Evolutionary conservation across 2,888 invertebrate species (phyloP).

Genomic region (Ceramica pisi): DNA sequence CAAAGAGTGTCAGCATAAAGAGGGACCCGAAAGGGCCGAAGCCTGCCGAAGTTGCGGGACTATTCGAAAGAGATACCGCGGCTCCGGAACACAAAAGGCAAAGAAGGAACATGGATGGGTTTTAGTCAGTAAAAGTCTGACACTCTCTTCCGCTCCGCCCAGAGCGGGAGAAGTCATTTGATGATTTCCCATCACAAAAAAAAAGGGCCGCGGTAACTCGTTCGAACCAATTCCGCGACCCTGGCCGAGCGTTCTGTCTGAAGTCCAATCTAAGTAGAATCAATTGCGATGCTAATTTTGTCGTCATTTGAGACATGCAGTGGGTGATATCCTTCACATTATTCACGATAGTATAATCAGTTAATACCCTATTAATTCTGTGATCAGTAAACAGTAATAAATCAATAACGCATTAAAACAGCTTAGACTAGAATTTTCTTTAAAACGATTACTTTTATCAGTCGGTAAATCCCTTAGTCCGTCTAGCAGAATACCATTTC

Average conservation of each 20-base stretch:
- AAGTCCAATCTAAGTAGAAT: conserved; percentile 1
- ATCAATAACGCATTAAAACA: conserved; percentile 26
- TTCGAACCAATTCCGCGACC: too few relatives aligned
- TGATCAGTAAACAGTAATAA: conserved; percentile 47
- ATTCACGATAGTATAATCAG: conserved; percentile 31
- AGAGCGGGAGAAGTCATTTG: too few relatives aligned
- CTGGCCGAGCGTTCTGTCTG: neutral
- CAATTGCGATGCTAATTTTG: conserved; percentile 18
- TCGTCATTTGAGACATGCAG: conserved; percentile 15
- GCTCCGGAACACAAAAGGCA: too few relatives aligned
- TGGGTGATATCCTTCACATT: conserved; percentile 27
- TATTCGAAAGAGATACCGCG: too few relatives aligned
- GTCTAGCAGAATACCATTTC: neutral
- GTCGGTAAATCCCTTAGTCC: conserved; percentile 12
- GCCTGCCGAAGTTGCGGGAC: too few relatives aligned
- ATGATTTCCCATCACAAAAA: too few relatives aligned
- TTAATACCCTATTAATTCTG: conserved; percentile 43
- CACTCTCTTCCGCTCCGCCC: too few relatives aligned
- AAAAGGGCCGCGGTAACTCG: too few relatives aligned
- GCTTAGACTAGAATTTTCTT: conserved; percentile 26
- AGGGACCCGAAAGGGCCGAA: too few relatives aligned
- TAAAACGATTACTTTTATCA: conserved; percentile 27
- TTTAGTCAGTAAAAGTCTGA: too few relatives aligned
- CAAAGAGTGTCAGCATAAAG: too few relatives aligned
- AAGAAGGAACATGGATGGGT: too few relatives aligned